Percentiles rank a stretch among this genome's conserved stretches.
phyloP scores from a whole-genome alignment of 2,113 vertebrate species.

The Bubo bubo region DNA sequence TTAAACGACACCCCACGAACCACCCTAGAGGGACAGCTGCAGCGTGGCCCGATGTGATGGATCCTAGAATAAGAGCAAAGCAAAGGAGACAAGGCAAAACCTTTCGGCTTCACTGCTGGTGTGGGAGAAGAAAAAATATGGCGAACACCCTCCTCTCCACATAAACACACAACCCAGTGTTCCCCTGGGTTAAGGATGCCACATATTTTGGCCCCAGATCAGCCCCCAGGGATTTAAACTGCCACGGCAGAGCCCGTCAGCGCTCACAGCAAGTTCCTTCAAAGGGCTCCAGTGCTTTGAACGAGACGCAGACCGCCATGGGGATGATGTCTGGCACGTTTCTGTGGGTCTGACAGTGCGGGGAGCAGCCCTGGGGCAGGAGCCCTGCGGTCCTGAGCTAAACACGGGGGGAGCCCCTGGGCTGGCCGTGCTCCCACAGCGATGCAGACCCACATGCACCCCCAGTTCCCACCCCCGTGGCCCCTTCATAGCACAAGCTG shows the following conservation, averaged over 20 bases:
- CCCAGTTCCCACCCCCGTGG: rapidly evolving
- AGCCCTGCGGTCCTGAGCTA: rapidly evolving
- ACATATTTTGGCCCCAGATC: background rate
- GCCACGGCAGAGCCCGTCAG: background rate
- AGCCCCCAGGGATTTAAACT: background rate
- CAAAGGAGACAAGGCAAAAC: background rate
- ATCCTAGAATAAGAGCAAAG: background rate
- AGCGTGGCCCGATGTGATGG: rapidly evolving
- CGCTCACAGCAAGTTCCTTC: background rate
- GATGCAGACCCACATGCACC: rapidly evolving
- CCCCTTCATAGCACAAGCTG: background rate
- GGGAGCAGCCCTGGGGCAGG: background rate
- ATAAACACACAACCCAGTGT: background rate
- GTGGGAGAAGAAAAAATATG: background rate
- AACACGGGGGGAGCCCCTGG: rapidly evolving
- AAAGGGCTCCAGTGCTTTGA: background rate
- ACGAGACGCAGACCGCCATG: rapidly evolving
- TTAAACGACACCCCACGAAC: rapidly evolving
- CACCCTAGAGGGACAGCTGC: rapidly evolving
- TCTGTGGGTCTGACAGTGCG: background rate
- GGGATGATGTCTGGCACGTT: rapidly evolving
- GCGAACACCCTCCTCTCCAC: background rate
- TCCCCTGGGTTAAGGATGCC: rapidly evolving
- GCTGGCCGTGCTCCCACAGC: rapidly evolving
- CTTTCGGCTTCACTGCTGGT: background rate